Evolutionary conservation across 2,888 invertebrate species (phyloP), one percentile per base, ranked within the genome.

Genomic region (Halictus quadricinctus): DNA sequence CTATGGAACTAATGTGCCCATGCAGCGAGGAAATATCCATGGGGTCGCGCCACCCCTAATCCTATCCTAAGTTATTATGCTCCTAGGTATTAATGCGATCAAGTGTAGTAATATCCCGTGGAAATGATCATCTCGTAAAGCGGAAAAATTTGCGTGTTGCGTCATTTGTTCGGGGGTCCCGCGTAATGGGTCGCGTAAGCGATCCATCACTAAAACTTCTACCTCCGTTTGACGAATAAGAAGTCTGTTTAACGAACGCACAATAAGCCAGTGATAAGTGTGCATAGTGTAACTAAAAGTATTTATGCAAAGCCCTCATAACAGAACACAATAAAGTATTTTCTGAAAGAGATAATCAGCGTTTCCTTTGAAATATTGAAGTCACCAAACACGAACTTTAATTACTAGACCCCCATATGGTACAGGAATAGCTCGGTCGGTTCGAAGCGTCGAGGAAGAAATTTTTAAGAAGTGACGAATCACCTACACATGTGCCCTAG

Each of bases 51-150:
- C 69, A 79, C 82, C 85, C 90, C 81, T 88, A 85, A 90, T 89
- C 86, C 81, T 80, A 80, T 83, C 70, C 74, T 74, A 76, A 83
- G 81, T 86, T 84, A 85, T 85, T 84, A 75, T 79, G 29, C 75
- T 41, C 74, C 69, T 29, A 54, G 25, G 76, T 81, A 79, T 88
- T 84, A 84, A 85, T 79, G 77, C 87, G 90, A 90, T 90, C 90
- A 81, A 87, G 83, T 89, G 90, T 87, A 89, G 81, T 88, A 89
- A 90, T 89, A 83, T 74, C 54, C 86, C 90, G 81, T 89, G 89
- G 88, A 90, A 87, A 81, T 86, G 87, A 78, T 74, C 77, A 84
- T 75, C 36, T 86, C 84, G 66, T 85, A 69, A 85, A 87, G 72
- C 76, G 76, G 66, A 83, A 74, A 84, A 88, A 85, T 88, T 87